Conservation (phyloP, 2,797 vertebrate species). For the Petrocephalus schoutedeni region DNA sequence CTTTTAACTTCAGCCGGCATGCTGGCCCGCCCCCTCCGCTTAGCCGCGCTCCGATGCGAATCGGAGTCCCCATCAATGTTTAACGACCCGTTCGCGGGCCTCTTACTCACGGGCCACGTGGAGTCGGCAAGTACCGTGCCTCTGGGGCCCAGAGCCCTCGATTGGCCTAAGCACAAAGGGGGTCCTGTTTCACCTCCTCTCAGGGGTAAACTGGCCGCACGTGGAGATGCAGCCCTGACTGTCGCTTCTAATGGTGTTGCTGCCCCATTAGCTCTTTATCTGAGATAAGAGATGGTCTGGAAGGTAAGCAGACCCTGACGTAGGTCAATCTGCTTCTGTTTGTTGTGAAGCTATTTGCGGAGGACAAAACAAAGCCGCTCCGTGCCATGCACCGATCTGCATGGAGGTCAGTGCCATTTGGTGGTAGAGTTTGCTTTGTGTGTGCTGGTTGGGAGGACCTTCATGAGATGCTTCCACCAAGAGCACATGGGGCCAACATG, state of each 20-base stretch:
- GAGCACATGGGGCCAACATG: not conserved
- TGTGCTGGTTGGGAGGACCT: not conserved
- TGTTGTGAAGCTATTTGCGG: not conserved
- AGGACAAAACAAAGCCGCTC: not conserved
- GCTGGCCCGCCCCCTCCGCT: constrained; percentile 38
- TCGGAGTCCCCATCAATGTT: constrained; percentile 45
- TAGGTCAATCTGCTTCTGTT: not conserved
- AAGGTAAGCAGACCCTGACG: not conserved
- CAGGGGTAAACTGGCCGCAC: not conserved
- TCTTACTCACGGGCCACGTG: not conserved
- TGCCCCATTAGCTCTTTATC: not conserved
- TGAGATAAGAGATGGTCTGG: not conserved
- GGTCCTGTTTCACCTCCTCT: not conserved
- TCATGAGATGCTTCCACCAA: not conserved
- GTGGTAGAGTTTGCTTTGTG: not conserved
- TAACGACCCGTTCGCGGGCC: constrained; percentile 36
- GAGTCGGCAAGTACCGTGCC: not conserved
- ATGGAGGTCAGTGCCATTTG: not conserved
- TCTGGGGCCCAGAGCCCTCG: not conserved
- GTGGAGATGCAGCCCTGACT: not conserved
- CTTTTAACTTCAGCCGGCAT: constrained; percentile 53
- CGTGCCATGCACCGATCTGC: not conserved
- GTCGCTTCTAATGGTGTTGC: not conserved
- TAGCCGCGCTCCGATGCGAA: constrained; percentile 26
- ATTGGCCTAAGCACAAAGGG: not conserved